phyloP scores from a whole-genome alignment of 2,113 vertebrate genomes.

The Murina feae region DNA sequence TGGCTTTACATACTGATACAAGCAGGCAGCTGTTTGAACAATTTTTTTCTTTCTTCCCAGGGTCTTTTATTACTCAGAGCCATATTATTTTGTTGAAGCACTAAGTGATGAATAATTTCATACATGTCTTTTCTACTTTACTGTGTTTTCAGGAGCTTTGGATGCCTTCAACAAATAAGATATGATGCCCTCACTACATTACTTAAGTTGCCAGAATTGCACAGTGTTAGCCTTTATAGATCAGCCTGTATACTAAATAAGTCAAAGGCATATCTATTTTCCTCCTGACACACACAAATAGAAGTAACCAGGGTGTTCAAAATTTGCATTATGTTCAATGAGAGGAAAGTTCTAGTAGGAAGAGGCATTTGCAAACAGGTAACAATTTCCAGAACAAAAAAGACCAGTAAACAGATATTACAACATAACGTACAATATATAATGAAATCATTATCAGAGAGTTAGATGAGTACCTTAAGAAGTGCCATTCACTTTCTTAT shows the following conservation, averaged over 20 bases:
- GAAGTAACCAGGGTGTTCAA: neutral
- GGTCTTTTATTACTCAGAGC: neutral
- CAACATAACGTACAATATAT: neutral
- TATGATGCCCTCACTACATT: neutral
- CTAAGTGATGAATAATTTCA: constrained; percentile 49
- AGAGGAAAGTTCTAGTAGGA: constrained; percentile 19
- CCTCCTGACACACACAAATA: neutral
- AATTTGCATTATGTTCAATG: neutral
- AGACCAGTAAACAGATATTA: neutral
- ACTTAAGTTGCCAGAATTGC: neutral
- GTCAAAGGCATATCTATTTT: neutral
- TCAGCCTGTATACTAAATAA: neutral
- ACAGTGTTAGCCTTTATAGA: neutral
- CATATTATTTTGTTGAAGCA: constrained; percentile 15
- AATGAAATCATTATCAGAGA: neutral
- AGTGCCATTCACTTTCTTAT: neutral
- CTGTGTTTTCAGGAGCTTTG: constrained; percentile 18
- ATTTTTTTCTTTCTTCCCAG: neutral
- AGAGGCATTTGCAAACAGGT: neutral
- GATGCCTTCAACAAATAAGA: constrained; percentile 11
- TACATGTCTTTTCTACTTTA: constrained; percentile 6
- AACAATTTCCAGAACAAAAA: neutral
- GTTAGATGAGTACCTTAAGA: neutral
- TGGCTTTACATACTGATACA: constrained; percentile 42
- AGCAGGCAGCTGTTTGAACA: neutral